These are phyloP conservation scores for Sardina pilchardus DNA, from an alignment of 2,113 vertebrate genomes.

Conservation along the genomic window DNA sequence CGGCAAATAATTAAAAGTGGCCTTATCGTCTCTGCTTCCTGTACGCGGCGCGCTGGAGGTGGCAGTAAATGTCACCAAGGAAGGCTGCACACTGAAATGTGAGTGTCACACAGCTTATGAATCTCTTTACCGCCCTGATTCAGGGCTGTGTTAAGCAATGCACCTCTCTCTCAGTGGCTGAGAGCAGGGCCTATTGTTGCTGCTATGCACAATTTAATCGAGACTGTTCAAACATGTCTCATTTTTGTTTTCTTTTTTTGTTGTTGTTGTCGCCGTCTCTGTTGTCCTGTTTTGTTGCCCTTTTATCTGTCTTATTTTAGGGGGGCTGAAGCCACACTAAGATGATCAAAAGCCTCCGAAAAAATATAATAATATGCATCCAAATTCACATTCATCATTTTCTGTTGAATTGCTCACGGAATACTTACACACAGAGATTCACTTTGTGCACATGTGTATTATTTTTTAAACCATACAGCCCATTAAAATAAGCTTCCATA, in stretches of 20 bases:
- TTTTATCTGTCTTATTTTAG: conserved; percentile 31
- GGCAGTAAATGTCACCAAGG: conserved; percentile 57
- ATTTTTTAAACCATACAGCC: too few species aligned
- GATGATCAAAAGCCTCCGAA: too few species aligned
- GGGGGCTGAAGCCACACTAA: too few species aligned
- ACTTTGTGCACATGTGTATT: too few species aligned
- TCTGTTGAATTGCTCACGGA: too few species aligned
- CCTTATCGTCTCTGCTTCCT: conserved; percentile 58
- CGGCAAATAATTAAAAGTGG: conserved; percentile 64
- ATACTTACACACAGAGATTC: too few species aligned
- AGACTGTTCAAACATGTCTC: background rate
- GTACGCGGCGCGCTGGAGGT: conserved; percentile 39
- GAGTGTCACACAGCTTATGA: conserved; percentile 52
- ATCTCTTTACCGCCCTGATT: conserved; percentile 31
- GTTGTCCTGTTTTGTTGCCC: background rate
- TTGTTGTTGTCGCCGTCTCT: background rate
- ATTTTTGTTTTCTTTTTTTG: background rate
- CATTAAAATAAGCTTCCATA: too few species aligned
- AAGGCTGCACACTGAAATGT: conserved; percentile 52
- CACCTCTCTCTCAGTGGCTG: background rate
- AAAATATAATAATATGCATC: too few species aligned
- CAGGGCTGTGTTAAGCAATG: background rate
- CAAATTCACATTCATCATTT: too few species aligned
- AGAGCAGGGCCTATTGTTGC: background rate
- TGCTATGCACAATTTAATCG: background rate